Base-by-base conservation (phyloP, 2,113 vertebrate genomes). In the Lynx canadensis region DNA sequence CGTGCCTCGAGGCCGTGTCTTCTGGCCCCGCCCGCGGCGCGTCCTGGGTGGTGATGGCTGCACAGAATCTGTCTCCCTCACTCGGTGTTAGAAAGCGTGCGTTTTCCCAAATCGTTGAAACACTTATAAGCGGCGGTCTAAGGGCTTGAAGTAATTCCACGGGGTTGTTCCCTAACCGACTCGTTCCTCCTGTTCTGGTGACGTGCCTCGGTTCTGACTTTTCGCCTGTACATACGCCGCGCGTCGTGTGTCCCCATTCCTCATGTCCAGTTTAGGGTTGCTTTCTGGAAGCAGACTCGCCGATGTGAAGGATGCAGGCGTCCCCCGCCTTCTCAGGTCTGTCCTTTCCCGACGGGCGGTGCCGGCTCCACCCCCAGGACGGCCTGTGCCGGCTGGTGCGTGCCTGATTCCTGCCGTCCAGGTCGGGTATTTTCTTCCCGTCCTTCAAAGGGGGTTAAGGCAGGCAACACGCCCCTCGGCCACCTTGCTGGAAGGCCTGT, bases 81-180 rank as follows among this genome's bases (percentile, higher is more conserved):
- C 45, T 74, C 33, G 10, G 63, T 52, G 31, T 52, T 21, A 18
- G 1, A 12, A 66, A 41, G 66, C 36, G 14, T 0, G 2, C 18
- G 0, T 29, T 66, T 27, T 14, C 55, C 14, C 36, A 1, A 13
- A 31, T 15, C 41, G 12, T 9, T 76, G 36, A 85, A 60, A 25
- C 52, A 16, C n/a, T 66, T 25, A 38, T 7, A 11, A 50, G 66
- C 16, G 41, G 15, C 7, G 23, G 9, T 57, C 27, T n/a, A 9
- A 5, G 1, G 1, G n/a, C 84, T 41, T 15, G 16, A 31, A 25
- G n/a, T 73, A 19, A 13, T 60, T 38, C 33, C 18, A 3, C 1
- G 2, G 36, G 69, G 41, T 27, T 1, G 41, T n/a, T 36, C 5
- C 21, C 0, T 8, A 31, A 15, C 41, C 27, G 3, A n/a, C n/a